Conservation (phyloP, 2,113 vertebrate genomes). For the human region GRCh38 chr13:72394001-72394500, state of each 20-base stretch:
- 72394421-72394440: not conserved
- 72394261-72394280: not conserved
- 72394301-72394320: not conserved
- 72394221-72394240: not conserved
- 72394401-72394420: not conserved
- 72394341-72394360: not conserved
- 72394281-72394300: not conserved
- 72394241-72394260: not conserved
- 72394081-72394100: not conserved
- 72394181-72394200: not conserved
- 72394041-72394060: not conserved
- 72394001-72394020: not conserved
- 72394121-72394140: not conserved
- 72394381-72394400: not conserved
- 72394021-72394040: not conserved
- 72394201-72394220: not conserved
- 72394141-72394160: not conserved
- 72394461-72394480: not conserved
- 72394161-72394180: not conserved
- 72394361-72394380: not conserved
- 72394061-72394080: not conserved
- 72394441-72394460: not conserved
- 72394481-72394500: not conserved
- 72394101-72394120: not conserved
- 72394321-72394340: not conserved